Conservation (phyloP, 2,888 invertebrate genomes). For the Tanypteryx hageni region DNA sequence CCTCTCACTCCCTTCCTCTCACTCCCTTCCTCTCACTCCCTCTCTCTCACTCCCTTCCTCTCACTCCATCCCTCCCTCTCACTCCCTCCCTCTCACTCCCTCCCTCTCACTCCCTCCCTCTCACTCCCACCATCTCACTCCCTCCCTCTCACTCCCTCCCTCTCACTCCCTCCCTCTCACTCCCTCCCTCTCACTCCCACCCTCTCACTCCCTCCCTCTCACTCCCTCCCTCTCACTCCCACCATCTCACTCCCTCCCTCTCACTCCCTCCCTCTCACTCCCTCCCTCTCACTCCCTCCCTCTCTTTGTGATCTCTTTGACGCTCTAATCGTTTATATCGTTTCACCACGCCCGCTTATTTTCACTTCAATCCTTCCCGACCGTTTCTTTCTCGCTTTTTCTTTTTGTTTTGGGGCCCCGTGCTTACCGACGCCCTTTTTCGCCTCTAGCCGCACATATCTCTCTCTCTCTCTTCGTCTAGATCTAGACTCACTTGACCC, state of each 20-base stretch:
- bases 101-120: too few species aligned
- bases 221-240: too few species aligned
- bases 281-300: neutral
- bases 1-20: neutral
- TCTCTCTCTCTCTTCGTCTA: neutral
- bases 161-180: neutral
- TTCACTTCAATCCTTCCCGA: neutral
- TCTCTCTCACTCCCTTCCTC: neutral
- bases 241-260: too few species aligned
- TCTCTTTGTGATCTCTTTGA: neutral
- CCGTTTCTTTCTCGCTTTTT: neutral
- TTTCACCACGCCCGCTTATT: conserved; percentile 28
- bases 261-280: neutral
- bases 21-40: too few species aligned
- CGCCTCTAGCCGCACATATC: neutral
- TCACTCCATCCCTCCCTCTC: neutral
- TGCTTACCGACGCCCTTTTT: neutral
- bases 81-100: too few species aligned
- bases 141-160: too few species aligned
- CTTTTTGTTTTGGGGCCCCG: neutral
- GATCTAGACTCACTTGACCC: neutral
- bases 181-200: neutral
- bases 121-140: too few species aligned
- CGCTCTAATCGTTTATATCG: neutral
- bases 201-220: neutral